Evolutionary conservation across 2,888 invertebrate genomes (phyloP).

Genomic region (Labia minor): DNA sequence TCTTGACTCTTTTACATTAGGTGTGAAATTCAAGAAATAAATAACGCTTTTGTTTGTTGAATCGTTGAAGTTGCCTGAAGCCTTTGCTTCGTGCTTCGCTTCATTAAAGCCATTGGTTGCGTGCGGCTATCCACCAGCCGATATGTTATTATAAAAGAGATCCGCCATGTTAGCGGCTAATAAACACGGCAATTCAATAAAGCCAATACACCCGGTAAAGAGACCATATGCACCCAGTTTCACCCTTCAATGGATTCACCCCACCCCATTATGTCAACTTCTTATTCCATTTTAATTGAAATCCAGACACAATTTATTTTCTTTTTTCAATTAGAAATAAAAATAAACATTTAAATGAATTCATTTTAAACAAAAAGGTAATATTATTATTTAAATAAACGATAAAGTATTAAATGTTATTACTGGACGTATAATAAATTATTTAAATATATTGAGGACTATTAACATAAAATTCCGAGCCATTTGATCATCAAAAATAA

Average conservation of each 20-base stretch:
- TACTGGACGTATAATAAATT: too few species aligned
- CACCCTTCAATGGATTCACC: background rate
- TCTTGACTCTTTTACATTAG: too few species aligned
- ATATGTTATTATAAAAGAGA: background rate
- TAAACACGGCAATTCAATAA: conserved; percentile 4
- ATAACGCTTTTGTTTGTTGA: too few species aligned
- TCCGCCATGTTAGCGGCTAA: conserved; percentile 13
- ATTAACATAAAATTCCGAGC: too few species aligned
- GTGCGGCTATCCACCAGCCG: background rate
- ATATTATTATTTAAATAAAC: background rate
- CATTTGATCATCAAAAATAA: background rate
- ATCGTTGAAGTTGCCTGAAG: too few species aligned
- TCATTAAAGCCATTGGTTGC: background rate
- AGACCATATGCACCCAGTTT: background rate
- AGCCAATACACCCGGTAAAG: background rate
- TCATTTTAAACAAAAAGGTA: background rate
- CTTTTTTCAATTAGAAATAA: background rate
- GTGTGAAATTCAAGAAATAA: too few species aligned
- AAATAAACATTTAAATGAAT: background rate
- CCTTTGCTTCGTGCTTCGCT: background rate
- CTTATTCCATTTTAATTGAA: background rate
- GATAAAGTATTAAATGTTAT: too few species aligned
- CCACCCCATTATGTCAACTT: background rate
- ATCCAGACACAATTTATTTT: background rate
- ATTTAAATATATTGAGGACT: too few species aligned